These are phyloP conservation scores for Paramormyrops hopkinsi DNA, from an alignment of 2,797 vertebrate species.

Conservation along the genomic window DNA sequence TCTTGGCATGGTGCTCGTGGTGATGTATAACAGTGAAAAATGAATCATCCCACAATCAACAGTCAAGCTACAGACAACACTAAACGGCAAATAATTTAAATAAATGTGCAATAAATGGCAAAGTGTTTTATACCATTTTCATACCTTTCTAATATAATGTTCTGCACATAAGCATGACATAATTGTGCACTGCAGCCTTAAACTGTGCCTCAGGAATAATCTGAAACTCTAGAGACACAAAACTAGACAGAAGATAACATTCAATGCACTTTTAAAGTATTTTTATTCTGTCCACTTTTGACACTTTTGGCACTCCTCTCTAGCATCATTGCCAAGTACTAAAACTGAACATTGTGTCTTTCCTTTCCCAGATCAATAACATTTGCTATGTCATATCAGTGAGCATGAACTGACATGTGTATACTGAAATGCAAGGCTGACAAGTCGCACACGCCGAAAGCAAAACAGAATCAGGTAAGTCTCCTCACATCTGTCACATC, in stretches of 20 bases:
- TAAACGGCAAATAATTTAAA: background rate
- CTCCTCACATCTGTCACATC: slow-evolving; percentile 9
- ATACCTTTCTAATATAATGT: background rate
- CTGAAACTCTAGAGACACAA: background rate
- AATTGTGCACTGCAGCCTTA: background rate
- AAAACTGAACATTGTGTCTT: background rate
- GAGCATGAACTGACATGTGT: background rate
- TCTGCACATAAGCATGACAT: background rate
- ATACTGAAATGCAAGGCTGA: background rate
- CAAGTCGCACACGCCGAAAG: background rate
- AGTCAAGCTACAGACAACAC: background rate
- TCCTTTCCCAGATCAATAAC: slow-evolving; percentile 35
- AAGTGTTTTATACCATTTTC: background rate
- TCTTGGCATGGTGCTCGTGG: background rate
- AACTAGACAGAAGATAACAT: background rate
- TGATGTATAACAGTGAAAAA: background rate
- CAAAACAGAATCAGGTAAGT: background rate
- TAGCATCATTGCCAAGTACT: background rate
- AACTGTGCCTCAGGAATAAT: background rate
- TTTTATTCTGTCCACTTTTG: background rate
- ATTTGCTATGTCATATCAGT: slow-evolving; percentile 6
- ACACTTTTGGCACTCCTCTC: background rate
- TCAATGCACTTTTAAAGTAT: background rate
- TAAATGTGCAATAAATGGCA: background rate
- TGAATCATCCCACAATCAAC: background rate